Conservation (phyloP, 1,140 invertebrate genomes). For the Solen grandis region DNA sequence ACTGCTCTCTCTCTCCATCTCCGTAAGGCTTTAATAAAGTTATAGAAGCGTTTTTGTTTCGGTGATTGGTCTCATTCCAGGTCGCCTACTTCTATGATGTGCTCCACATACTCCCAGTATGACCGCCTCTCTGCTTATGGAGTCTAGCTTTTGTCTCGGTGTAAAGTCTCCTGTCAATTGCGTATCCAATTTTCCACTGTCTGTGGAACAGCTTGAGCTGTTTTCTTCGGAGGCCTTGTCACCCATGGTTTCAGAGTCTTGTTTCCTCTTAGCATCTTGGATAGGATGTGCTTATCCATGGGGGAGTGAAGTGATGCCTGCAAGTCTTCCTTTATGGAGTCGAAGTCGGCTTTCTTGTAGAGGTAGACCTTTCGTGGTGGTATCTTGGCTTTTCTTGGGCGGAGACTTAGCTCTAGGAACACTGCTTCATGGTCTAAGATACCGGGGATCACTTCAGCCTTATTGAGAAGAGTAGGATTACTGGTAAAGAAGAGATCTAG, state of each 20-base stretch:
- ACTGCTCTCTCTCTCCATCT: conserved; percentile 20
- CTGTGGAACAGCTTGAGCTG: neutral
- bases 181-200: neutral
- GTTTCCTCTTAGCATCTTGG: neutral
- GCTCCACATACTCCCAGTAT: conserved; percentile 10
- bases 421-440: conserved; percentile 19
- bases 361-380: neutral
- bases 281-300: neutral
- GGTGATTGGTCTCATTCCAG: neutral
- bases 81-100: conserved; percentile 15
- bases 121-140: neutral
- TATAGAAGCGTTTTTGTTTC: conserved; percentile 34
- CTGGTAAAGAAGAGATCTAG: conserved; percentile 20
- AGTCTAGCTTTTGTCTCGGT: neutral
- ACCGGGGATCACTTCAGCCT: conserved; percentile 7
- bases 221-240: neutral
- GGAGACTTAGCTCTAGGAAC: neutral
- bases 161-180: neutral
- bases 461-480: neutral
- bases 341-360: conserved; percentile 2
- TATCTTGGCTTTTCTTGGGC: neutral
- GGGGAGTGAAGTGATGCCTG: too few species aligned
- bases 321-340: too few species aligned
- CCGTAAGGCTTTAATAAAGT: conserved; percentile 36
- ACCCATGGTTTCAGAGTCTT: neutral